These are phyloP conservation scores for Diabrotica balteata DNA, from an alignment of 2,888 invertebrate species.

Conservation along the genomic window DNA sequence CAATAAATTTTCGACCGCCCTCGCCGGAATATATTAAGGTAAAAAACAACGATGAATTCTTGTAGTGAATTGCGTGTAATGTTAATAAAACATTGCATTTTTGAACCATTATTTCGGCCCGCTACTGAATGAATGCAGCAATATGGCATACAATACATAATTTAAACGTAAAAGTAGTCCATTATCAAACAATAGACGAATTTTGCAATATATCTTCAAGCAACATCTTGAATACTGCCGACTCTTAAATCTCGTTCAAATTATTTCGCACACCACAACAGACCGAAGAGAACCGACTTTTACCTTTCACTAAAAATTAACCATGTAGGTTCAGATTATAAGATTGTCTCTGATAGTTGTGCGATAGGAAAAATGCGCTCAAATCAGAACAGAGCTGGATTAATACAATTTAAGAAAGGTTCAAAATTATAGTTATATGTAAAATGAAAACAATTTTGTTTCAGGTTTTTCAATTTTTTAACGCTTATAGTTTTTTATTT, in stretches of 20 bases:
- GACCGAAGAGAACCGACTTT: constrained; percentile 9
- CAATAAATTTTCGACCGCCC: too few relatives aligned
- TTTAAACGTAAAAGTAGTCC: constrained; percentile 16
- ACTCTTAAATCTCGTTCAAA: constrained; percentile 11
- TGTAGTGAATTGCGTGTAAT: too few relatives aligned
- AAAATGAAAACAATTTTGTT: too few relatives aligned
- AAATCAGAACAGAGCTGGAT: neutral
- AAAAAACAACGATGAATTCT: too few relatives aligned
- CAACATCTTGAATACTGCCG: constrained; percentile 12
- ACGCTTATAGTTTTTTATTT: too few relatives aligned
- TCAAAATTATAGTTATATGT: too few relatives aligned
- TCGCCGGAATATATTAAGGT: too few relatives aligned
- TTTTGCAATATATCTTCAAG: constrained; percentile 19
- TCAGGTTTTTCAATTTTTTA: too few relatives aligned
- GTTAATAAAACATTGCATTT: too few relatives aligned
- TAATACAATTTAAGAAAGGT: neutral
- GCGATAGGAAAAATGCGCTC: neutral
- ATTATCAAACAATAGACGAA: constrained; percentile 26
- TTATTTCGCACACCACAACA: constrained; percentile 15
- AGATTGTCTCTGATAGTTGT: constrained; percentile 12
- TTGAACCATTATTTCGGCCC: neutral
- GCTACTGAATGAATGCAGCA: neutral
- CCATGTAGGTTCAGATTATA: constrained; percentile 14
- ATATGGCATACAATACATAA: neutral
- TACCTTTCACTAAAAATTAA: constrained; percentile 22